phyloP scores from a whole-genome alignment of 2,113 vertebrate species.

The Cephalopterus ornatus region DNA sequence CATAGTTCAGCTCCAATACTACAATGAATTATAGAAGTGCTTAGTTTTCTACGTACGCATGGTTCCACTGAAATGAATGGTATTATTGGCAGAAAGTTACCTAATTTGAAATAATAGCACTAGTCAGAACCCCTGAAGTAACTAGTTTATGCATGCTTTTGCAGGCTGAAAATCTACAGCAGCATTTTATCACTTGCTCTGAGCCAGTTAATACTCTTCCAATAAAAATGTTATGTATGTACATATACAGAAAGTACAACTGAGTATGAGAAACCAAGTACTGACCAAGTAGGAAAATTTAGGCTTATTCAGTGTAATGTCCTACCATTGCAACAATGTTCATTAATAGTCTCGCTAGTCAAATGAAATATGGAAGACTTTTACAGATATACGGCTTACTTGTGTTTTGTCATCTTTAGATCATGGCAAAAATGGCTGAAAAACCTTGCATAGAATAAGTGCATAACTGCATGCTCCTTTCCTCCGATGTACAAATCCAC shows the following conservation, averaged over 20 bases:
- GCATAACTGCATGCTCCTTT: conserved; percentile 97
- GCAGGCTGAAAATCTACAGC: neutral
- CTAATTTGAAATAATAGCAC: neutral
- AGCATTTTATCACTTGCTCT: neutral
- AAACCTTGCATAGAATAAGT: conserved; percentile 94
- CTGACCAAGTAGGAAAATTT: neutral
- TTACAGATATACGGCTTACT: conserved; percentile 67
- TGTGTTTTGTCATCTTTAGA: conserved; percentile 86
- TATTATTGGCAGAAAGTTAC: neutral
- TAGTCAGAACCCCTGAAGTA: neutral
- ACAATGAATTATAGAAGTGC: neutral
- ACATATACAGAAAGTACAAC: neutral
- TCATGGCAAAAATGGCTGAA: conserved; percentile 90
- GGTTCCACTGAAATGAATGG: neutral
- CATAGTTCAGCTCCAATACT: neutral
- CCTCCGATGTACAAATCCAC: conserved; percentile 95
- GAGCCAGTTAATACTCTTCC: neutral
- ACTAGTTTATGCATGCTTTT: neutral
- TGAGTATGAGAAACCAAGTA: neutral
- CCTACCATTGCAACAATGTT: neutral
- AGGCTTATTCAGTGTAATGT: neutral
- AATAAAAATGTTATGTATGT: neutral
- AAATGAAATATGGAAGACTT: neutral
- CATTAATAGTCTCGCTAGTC: neutral
- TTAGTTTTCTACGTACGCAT: neutral